phyloP scores from a whole-genome alignment of 1,140 invertebrate genomes.

The Drosophila arawakana region DNA sequence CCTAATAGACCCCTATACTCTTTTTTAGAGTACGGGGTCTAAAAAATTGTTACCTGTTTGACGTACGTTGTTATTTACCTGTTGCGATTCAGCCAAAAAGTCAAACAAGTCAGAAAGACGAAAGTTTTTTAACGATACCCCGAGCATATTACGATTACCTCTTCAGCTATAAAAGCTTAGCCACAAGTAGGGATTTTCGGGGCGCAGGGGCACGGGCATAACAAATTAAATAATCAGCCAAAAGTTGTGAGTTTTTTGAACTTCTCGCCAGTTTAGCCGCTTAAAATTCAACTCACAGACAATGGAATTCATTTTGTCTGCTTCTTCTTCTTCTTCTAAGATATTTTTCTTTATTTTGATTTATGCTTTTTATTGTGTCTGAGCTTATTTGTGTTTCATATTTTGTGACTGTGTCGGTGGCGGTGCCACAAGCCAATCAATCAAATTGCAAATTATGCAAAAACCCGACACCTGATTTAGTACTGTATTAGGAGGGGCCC shows the following conservation, averaged over 20 bases:
- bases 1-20: too few species aligned
- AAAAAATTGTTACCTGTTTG: slow-evolving; percentile 38
- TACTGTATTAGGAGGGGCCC: slow-evolving; percentile 8
- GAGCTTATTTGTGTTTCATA: slow-evolving; percentile 19
- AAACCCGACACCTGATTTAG: slow-evolving; percentile 19
- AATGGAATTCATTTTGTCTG: slow-evolving; percentile 22
- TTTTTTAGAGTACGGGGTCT: too few species aligned
- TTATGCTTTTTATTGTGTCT: slow-evolving; percentile 4
- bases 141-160: slow-evolving; percentile 29
- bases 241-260: slow-evolving; percentile 47
- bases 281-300: slow-evolving; percentile 38
- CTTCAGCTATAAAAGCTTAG: slow-evolving; percentile 31
- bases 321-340: neutral
- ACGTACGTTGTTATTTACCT: slow-evolving; percentile 39
- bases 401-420: slow-evolving; percentile 5
- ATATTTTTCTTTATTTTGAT: slow-evolving; percentile 1
- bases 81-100: slow-evolving; percentile 31
- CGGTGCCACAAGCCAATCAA: slow-evolving; percentile 33
- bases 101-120: slow-evolving; percentile 30
- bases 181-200: neutral
- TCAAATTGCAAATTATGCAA: slow-evolving; percentile 41
- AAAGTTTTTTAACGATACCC: slow-evolving; percentile 39
- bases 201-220: neutral
- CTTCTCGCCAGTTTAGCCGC: slow-evolving; percentile 26
- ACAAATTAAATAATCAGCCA: slow-evolving; percentile 46